Base-by-base conservation (phyloP, 2,113 vertebrate species). In the Aix galericulata region DNA sequence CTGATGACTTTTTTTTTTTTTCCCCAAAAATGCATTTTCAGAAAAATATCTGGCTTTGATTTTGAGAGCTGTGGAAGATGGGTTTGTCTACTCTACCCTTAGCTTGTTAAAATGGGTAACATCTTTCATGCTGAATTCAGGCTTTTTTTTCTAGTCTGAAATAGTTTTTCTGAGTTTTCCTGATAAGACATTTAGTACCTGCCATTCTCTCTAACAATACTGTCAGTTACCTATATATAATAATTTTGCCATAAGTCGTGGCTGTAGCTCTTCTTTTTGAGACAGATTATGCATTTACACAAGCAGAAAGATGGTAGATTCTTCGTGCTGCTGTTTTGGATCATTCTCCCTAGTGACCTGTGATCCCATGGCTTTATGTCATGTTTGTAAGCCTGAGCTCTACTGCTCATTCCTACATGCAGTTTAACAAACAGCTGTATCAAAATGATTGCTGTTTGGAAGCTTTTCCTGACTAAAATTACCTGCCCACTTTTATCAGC, bases 331-430 rank as follows among this genome's bases (percentile, higher is more conserved):
- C 31, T 69, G 6, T 50, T 77, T 36, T 27, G 63, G 26, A 76
- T 91, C 4, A 15, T 89, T 91, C 18, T 91, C 10, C 7, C 8
- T 75, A 78, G 44, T 34, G 32, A 34, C 20, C 22, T 50, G 23
- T 86, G 48, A 32, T 48, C 13, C 36, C 0, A 0, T 62, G 9
- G 58, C 62, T 82, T 68, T 0, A 83, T 83, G 16, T 48, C n/a
- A 16, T 14, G 14, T 17, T 73, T 0, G 1, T 71, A 59, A 68
- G 48, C 17, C 21, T n/a, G 38, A 78, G 16, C 32, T 64, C 15
- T 46, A 18, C 86, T 86, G 12, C 10, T 52, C 10, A 16, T 76
- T 80, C 42, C 13, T 73, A 1, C 55, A 10, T 27, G 27, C 46
- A 60, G 16, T 55, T 81, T 73, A 82, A 58, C 8, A 25, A 74